Percentiles rank a stretch among this genome's conserved stretches.
Evolutionary conservation across 1,140 invertebrate genomes (phyloP).

Genomic region (Cylas formicarius): DNA sequence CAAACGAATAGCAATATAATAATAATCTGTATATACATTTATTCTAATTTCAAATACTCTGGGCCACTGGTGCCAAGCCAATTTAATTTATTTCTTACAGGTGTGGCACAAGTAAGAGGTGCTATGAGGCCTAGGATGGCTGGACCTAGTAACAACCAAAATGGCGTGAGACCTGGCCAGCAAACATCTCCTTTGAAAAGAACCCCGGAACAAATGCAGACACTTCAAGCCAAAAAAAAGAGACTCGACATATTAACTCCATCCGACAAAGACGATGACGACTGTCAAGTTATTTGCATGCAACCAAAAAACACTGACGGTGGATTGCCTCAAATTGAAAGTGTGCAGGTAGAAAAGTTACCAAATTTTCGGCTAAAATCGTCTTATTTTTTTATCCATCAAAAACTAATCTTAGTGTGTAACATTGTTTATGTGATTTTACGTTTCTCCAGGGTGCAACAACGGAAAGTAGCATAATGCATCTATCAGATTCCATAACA

Average conservation of each 20-base stretch:
- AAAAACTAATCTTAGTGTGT: neutral
- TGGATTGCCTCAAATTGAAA: constrained; percentile 63
- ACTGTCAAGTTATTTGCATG: constrained; percentile 60
- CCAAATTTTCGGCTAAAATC: constrained; percentile 6
- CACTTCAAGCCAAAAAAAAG: constrained; percentile 41
- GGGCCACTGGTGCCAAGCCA: too few species aligned
- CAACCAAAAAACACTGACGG: constrained; percentile 58
- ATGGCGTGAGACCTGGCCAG: constrained; percentile 14
- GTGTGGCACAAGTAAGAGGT: constrained; percentile 5
- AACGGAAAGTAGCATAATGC: constrained; percentile 50
- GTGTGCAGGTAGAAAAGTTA: constrained; percentile 50
- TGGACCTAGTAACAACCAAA: constrained; percentile 8
- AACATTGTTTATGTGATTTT: constrained; percentile 3
- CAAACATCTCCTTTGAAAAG: constrained; percentile 24
- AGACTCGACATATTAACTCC: constrained; percentile 50
- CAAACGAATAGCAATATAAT: too few species aligned
- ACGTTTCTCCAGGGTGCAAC: constrained; percentile 28
- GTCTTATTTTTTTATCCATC: neutral
- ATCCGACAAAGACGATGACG: constrained; percentile 53
- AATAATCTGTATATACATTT: too few species aligned
- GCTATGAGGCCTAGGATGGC: constrained; percentile 23
- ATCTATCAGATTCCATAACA: constrained; percentile 57
- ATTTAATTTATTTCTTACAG: too few species aligned
- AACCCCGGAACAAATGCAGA: constrained; percentile 23
- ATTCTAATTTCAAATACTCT: too few species aligned